phyloP scores from a whole-genome alignment of 2,797 vertebrate species.

The Paramormyrops hopkinsi region DNA sequence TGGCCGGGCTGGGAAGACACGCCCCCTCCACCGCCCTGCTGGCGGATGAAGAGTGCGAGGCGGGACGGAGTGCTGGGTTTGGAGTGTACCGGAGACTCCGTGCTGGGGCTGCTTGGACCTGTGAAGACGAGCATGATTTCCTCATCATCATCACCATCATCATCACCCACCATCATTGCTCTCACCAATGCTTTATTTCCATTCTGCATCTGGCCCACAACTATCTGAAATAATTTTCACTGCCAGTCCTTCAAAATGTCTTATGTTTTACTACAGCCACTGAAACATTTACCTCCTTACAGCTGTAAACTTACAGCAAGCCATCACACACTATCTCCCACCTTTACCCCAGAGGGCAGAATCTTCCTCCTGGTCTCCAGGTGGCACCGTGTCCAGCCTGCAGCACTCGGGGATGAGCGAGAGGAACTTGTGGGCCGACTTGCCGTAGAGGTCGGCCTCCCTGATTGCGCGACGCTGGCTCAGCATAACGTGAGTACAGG shows the following conservation, averaged over 20 bases:
- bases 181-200: neutral
- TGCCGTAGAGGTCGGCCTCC: slow-evolving; percentile 87
- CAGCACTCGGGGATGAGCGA: slow-evolving; percentile 90
- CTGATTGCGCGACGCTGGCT: slow-evolving; percentile 88
- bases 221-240: neutral
- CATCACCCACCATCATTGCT: neutral
- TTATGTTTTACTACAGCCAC: neutral
- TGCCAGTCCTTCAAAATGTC: neutral
- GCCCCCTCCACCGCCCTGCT: slow-evolving; percentile 60
- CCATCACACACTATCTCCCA: slow-evolving; percentile 39
- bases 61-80: slow-evolving; percentile 85
- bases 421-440: slow-evolving; percentile 86
- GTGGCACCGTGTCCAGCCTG: slow-evolving; percentile 50
- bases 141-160: neutral
- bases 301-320: neutral
- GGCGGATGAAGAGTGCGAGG: slow-evolving; percentile 84
- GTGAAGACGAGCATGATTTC: neutral
- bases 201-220: neutral
- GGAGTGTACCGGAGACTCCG: slow-evolving; percentile 65
- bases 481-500: slow-evolving; percentile 94
- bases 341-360: slow-evolving; percentile 77
- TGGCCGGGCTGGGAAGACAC: slow-evolving; percentile 37
- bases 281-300: neutral
- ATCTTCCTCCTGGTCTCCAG: slow-evolving; percentile 67
- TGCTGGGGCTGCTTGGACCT: slow-evolving; percentile 73